These are phyloP conservation scores for Mus caroli DNA, from an alignment of 2,797 vertebrate species.

Conservation along the genomic window DNA sequence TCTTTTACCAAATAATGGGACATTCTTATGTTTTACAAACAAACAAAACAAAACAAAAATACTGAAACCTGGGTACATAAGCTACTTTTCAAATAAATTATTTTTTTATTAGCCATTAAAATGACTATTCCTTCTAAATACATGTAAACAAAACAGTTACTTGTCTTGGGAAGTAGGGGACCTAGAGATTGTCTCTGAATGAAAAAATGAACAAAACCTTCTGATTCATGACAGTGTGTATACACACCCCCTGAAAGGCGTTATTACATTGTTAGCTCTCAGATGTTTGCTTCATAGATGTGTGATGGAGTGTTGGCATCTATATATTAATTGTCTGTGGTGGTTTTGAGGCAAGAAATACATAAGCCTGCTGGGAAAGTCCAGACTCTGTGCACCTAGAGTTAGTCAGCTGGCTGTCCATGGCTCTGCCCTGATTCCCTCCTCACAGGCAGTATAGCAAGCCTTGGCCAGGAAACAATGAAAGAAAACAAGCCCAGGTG, in stretches of 20 bases:
- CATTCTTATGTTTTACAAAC: not conserved
- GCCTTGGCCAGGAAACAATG: not conserved
- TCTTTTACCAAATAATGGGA: conserved; percentile 10
- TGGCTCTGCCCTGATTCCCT: not conserved
- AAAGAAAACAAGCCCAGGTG: not conserved
- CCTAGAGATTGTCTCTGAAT: not conserved
- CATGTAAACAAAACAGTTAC: not conserved
- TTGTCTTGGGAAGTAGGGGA: not conserved
- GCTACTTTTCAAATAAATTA: conserved; percentile 25
- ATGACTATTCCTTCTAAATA: conserved; percentile 11
- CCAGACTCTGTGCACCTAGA: not conserved
- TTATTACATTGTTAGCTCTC: conserved; percentile 13
- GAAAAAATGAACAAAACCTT: conserved; percentile 44
- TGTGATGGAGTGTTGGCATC: not conserved
- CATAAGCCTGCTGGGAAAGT: not conserved
- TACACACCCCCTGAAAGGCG: not conserved
- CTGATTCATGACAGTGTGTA: not conserved
- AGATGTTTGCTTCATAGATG: not conserved
- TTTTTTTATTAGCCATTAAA: not conserved
- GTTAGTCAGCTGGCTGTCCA: too few relatives aligned
- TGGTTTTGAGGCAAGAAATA: not conserved
- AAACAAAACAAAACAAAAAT: not conserved
- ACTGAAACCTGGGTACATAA: not conserved
- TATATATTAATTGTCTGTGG: not conserved
- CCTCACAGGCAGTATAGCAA: not conserved